A percentile compares a stretch with the other conserved stretches of the same genome.
Evolutionary conservation across 2,797 vertebrate species (phyloP).

Genomic region (Pseudomugil tenellus): DNA sequence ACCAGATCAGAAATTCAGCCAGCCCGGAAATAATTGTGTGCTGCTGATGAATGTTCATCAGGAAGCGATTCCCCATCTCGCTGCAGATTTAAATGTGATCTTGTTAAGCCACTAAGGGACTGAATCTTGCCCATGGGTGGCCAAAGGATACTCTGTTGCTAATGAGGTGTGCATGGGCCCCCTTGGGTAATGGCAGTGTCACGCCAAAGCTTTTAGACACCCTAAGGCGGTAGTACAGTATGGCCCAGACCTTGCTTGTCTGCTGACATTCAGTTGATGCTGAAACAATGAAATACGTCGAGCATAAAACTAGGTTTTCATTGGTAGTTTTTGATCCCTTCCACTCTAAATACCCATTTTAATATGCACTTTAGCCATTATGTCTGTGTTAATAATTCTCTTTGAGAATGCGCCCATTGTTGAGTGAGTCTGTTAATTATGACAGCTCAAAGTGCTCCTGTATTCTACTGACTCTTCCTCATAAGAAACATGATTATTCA

Average conservation of each 20-base stretch:
- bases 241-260: conserved; percentile 45
- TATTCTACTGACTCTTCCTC: conserved; percentile 76
- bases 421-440: conserved; percentile 80
- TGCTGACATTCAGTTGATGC: conserved; percentile 54
- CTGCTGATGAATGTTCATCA: conserved; percentile 66
- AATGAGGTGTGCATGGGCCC: conserved; percentile 77
- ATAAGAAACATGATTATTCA: conserved; percentile 80
- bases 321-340: conserved; percentile 71
- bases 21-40: conserved; percentile 64
- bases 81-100: conserved; percentile 70
- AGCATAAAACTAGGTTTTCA: conserved; percentile 71
- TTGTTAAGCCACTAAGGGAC: conserved; percentile 71
- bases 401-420: conserved; percentile 79
- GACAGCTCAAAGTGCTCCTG: conserved; percentile 76
- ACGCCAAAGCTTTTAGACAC: conserved; percentile 66
- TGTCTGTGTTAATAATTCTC: conserved; percentile 76
- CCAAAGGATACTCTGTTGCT: conserved; percentile 71
- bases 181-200: conserved; percentile 70
- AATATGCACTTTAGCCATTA: conserved; percentile 73
- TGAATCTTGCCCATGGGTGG: conserved; percentile 71
- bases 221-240: conserved; percentile 59
- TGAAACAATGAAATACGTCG: conserved; percentile 65
- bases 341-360: conserved; percentile 74
- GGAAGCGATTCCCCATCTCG: conserved; percentile 43
- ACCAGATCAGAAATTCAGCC: conserved; percentile 51